Base-by-base conservation (phyloP, 2,113 vertebrate species). In the Podiceps cristatus region DNA sequence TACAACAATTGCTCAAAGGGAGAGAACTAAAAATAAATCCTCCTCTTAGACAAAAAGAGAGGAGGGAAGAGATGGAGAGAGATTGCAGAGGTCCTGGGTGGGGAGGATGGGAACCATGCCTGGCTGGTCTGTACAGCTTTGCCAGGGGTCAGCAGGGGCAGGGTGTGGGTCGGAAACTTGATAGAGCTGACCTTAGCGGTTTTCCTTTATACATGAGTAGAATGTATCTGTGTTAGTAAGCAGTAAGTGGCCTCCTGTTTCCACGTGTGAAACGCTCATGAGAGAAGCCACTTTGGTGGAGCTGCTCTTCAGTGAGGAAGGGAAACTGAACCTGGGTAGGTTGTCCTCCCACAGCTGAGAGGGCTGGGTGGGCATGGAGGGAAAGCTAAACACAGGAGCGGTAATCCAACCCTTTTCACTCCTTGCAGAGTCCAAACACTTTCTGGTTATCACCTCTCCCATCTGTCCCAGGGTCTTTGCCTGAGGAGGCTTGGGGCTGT, bases 241-340 rank as follows among this genome's bases (percentile, higher is more conserved):
- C 7, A 5, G 86, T 73, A 58, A 47, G 25, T 22, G n/a, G 15
- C 20, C 40, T 75, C 28, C 35, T 33, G 25, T 56, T 56, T 42
- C 63, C 40, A 63, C 0, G 2, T 18, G 49, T 3, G 19, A 77
- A 63, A 9, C 4, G 4, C 29, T 62, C 1, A 2, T 25, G 63
- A 56, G 29, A 84, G 42, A 73, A 77, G 6, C 29, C 4, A 2
- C 20, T 42, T 77, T 55, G 56, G 24, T 16, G 18, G 9, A 25
- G 5, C 7, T 19, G 76, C 13, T 25, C 11, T 66, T 37, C 67
- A 31, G 45, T 16, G 50, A 63, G 58, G 37, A 84, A 85, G 27
- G 66, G 50, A 58, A 58, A 37, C 31, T 7, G 37, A 76, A 29
- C 14, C 10, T 18, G 13, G 33, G 13, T 40, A 19, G 28, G n/a